Base-by-base conservation (phyloP, 2,113 vertebrate species). In the Marmota monax region DNA sequence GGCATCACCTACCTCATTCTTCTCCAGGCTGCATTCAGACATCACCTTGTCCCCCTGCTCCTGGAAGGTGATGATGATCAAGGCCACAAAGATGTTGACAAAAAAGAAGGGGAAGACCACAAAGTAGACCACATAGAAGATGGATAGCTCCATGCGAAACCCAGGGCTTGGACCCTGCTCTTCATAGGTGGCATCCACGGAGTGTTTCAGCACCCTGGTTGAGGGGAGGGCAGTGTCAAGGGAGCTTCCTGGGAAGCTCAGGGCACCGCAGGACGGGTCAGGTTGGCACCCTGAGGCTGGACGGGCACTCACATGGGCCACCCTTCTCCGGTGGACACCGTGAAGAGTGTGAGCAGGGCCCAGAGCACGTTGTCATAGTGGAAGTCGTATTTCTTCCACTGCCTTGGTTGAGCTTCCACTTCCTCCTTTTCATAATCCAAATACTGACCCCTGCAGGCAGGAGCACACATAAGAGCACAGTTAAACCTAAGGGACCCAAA, bases 61-160 rank as follows among this genome's bases (percentile, higher is more conserved):
- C 98, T 99, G 99, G 98, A 99, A 99, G 79, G 99, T 99, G 98
- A 99, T 99, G 98, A 99, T 99, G 97, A 99, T 99, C 96, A 99
- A 98, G 77, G 99, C 99, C 90, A 99, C 99, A 14, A 99, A 99
- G 98, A 99, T 99, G 98, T 99, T 99, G 98, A 99, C 99, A 63
- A 99, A 99, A 99, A 99, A 99, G 98, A 99, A 99, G 92, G 99
- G 99, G 98, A 99, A 99, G 96, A 99, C 99, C 80, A 99, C 99
- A 96, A 99, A 99, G 98, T 99, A 99, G 96, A 99, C 99, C 94
- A 99, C 99, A 1, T 99, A 99, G 98, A 99, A 99, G 98, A 99
- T 99, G 95, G 99, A 99, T 98, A 99, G 99, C 98, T 99, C 99
- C 98, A 99, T 99, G 94, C 99, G 98, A 98, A 99, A 99, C 73